Conservation (phyloP, 2,797 vertebrate genomes). For the Schizopygopsis malacanthus region DNA sequence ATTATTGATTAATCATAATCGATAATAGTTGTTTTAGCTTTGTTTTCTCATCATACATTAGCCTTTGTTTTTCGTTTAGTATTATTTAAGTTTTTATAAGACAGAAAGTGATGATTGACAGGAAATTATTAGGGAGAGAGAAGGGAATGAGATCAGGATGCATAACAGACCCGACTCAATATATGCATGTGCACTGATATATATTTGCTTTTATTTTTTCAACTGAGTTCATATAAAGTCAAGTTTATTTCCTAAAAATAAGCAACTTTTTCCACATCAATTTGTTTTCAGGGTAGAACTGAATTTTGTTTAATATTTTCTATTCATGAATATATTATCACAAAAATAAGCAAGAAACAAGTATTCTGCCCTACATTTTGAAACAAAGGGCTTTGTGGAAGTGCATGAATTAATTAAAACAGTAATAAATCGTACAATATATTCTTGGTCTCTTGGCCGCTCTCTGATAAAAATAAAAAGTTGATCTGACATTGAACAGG, state of each 20-base stretch:
- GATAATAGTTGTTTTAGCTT: too few species aligned
- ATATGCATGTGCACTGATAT: neutral
- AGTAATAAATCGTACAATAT: constrained; percentile 2
- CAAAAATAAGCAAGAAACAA: constrained; percentile 27
- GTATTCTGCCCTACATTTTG: constrained; percentile 27
- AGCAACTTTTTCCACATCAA: constrained; percentile 3
- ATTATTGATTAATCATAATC: neutral
- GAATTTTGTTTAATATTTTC: constrained; percentile 15
- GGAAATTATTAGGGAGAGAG: neutral
- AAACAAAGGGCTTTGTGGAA: constrained; percentile 40
- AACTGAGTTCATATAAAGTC: neutral
- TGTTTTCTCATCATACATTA: neutral
- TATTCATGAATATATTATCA: constrained; percentile 28
- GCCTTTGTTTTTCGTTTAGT: neutral
- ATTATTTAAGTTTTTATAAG: neutral
- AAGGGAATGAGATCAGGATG: neutral
- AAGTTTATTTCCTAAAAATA: neutral
- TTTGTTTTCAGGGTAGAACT: neutral
- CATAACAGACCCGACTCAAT: neutral
- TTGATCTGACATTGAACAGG: neutral
- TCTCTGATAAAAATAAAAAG: neutral
- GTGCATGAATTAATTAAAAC: constrained; percentile 36
- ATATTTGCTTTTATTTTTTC: constrained; percentile 4
- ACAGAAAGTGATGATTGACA: neutral
- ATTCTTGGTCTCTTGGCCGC: neutral